A percentile compares a stretch with the other conserved stretches of the same genome.
These are phyloP conservation scores for Notospermus geniculatus DNA, from an alignment of 1,140 invertebrate genomes.

Conservation along the genomic window DNA sequence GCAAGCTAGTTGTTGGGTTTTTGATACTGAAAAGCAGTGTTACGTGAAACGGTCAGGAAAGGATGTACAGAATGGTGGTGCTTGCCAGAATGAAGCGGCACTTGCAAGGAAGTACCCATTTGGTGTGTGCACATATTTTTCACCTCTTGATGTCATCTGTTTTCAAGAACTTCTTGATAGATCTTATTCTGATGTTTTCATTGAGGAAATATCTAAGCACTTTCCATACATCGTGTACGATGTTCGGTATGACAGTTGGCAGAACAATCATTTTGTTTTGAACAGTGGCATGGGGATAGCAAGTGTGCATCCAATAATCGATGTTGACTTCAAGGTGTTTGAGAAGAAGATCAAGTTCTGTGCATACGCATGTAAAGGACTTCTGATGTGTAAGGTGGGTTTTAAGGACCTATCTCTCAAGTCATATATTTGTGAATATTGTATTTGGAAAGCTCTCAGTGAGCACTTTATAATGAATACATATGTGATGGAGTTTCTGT, in stretches of 20 bases:
- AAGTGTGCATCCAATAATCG: not conserved
- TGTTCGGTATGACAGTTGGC: not conserved
- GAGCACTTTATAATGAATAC: not conserved
- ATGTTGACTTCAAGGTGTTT: not conserved
- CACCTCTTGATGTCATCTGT: not conserved
- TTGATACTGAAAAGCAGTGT: too few relatives aligned
- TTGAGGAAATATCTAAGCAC: not conserved
- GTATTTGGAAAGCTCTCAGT: too few relatives aligned
- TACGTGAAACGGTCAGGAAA: not conserved
- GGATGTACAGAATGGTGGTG: not conserved
- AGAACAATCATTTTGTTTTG: conserved; percentile 5
- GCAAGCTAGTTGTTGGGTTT: not conserved
- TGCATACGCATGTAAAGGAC: conserved; percentile 4
- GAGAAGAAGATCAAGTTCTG: not conserved
- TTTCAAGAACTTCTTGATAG: conserved; percentile 3
- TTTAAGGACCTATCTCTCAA: not conserved
- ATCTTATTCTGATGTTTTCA: not conserved
- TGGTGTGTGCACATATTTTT: not conserved
- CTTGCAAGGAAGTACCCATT: not conserved
- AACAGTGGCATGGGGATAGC: conserved; percentile 4
- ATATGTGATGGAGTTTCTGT: not conserved
- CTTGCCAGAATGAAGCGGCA: not conserved
- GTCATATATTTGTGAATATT: too few relatives aligned
- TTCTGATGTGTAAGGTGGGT: conserved; percentile 8
- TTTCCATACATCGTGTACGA: conserved; percentile 8